These are phyloP conservation scores for Eilema griseolum DNA, from an alignment of 2,888 invertebrate genomes.

Conservation along the genomic window DNA sequence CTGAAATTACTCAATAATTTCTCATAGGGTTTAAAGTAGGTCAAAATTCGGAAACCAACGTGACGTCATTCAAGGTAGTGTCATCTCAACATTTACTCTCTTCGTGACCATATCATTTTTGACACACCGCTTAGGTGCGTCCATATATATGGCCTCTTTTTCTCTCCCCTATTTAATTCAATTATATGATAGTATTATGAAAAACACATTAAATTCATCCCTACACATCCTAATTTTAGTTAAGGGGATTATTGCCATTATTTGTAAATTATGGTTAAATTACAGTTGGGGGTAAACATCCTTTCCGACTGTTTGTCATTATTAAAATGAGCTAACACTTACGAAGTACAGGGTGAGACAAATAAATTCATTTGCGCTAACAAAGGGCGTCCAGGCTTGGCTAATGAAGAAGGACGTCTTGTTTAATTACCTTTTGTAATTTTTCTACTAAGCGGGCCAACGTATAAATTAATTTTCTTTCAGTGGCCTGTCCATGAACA, in stretches of 20 bases:
- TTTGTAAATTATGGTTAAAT: background rate
- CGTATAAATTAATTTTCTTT: conserved; percentile 80
- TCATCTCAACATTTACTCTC: background rate
- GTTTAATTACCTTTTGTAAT: conserved; percentile 84
- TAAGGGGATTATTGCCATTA: background rate
- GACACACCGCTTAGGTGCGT: no score
- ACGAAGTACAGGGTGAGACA: conserved; percentile 56
- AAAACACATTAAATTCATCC: background rate
- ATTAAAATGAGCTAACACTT: conserved; percentile 52
- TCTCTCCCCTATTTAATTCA: no score
- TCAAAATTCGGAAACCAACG: no score
- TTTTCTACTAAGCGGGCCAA: conserved; percentile 76
- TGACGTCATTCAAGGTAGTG: no score
- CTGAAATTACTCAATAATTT: no score
- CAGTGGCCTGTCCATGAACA: conserved; percentile 66
- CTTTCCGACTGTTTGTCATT: conserved; percentile 45
- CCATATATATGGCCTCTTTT: no score
- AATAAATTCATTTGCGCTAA: conserved; percentile 77
- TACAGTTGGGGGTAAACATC: conserved; percentile 34
- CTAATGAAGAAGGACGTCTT: conserved; percentile 83
- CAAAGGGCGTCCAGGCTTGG: conserved; percentile 72
- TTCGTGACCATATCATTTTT: background rate
- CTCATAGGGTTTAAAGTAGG: no score
- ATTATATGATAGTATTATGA: no score
- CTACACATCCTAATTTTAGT: background rate